phyloP scores from a whole-genome alignment of 2,797 vertebrate species.

The Cossypha dichroa region DNA sequence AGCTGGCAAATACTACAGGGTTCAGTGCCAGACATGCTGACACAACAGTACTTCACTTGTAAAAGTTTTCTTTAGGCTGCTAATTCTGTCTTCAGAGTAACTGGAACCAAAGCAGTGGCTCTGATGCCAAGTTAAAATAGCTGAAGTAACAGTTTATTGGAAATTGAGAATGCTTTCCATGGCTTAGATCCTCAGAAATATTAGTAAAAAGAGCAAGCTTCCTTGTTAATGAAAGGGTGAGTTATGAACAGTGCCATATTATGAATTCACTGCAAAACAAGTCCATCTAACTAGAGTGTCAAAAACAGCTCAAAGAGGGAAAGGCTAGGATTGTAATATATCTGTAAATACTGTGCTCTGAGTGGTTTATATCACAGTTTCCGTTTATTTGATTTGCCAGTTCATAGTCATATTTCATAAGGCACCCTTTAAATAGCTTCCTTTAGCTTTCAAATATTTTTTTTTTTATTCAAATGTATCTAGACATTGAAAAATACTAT shows the following conservation, averaged over 20 bases:
- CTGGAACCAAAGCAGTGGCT: conserved; percentile 30
- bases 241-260: background rate
- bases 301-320: background rate
- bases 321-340: background rate
- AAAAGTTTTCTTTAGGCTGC: conserved; percentile 30
- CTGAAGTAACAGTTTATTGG: conserved; percentile 16
- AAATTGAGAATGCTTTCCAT: background rate
- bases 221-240: background rate
- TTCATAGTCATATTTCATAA: background rate
- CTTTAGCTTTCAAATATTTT: background rate
- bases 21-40: conserved; percentile 42
- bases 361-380: background rate
- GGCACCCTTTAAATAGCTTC: background rate
- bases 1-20: conserved; percentile 34
- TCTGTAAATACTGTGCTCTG: background rate
- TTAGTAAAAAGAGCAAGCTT: background rate
- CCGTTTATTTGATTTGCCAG: background rate
- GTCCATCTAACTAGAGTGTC: background rate
- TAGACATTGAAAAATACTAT: background rate
- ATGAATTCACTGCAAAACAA: background rate
- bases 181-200: conserved; percentile 9
- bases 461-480: background rate
- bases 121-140: conserved; percentile 10
- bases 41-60: conserved; percentile 37
- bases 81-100: conserved; percentile 43